Conservation (phyloP, 1,140 invertebrate genomes). For the Eulimnadia texana region DNA sequence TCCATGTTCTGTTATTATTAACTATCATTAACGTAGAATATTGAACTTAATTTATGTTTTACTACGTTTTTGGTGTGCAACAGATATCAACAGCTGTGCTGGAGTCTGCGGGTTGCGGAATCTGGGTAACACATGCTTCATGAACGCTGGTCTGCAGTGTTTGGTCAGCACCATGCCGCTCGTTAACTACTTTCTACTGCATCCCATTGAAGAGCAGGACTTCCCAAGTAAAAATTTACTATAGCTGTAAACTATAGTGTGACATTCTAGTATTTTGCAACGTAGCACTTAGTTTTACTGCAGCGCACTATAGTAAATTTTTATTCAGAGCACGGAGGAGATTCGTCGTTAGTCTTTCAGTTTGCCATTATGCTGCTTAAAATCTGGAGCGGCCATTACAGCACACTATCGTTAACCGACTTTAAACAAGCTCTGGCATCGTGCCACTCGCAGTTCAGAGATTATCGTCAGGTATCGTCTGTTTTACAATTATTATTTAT, state of each 20-base stretch:
- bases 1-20: not conserved
- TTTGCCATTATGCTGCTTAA: constrained; percentile 42
- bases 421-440: constrained; percentile 45
- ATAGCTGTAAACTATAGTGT: too few species aligned
- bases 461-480: constrained; percentile 37
- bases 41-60: too few species aligned
- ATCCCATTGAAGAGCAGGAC: constrained; percentile 20
- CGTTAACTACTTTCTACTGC: constrained; percentile 19
- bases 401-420: constrained; percentile 39
- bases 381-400: constrained; percentile 46
- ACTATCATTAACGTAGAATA: too few species aligned
- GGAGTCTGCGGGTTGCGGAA: constrained; percentile 49
- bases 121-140: constrained; percentile 55
- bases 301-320: too few species aligned
- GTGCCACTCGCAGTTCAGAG: constrained; percentile 48
- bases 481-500: constrained; percentile 3
- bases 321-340: constrained; percentile 22
- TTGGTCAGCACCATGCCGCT: constrained; percentile 34
- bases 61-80: not conserved
- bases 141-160: constrained; percentile 53
- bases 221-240: too few species aligned
- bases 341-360: constrained; percentile 27
- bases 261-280: too few species aligned
- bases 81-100: constrained; percentile 27
- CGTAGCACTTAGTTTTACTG: too few species aligned